These are phyloP conservation scores for Holotrichia oblita DNA, from an alignment of 1,140 invertebrate genomes.

Conservation along the genomic window DNA sequence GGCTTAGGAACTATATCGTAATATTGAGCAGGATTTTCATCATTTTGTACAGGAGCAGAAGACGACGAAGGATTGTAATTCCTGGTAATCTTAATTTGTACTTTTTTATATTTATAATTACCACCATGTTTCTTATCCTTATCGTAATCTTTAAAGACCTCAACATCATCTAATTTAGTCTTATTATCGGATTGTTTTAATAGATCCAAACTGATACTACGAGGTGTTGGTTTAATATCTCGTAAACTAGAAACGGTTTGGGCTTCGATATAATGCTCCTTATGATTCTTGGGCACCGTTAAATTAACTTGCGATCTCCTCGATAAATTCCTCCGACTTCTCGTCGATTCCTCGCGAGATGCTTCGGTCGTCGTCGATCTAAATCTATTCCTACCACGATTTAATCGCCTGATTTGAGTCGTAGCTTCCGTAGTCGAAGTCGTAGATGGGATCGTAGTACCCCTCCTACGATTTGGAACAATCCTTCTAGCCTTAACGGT, in stretches of 20 bases:
- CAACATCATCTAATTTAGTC: conserved; percentile 40
- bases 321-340: conserved; percentile 12
- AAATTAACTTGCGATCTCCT: neutral
- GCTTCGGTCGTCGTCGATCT: neutral
- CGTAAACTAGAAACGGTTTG: neutral
- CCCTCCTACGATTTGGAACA: neutral
- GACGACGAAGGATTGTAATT: neutral
- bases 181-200: conserved; percentile 6
- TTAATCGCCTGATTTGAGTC: neutral
- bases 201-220: conserved; percentile 24
- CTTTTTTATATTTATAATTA: conserved; percentile 45
- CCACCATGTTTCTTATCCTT: conserved; percentile 50
- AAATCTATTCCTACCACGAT: conserved; percentile 8
- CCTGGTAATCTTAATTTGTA: conserved; percentile 31
- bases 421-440: neutral
- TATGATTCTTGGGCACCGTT: conserved; percentile 6
- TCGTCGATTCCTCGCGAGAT: neutral
- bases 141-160: conserved; percentile 50
- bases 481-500: neutral
- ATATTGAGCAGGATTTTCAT: neutral
- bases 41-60: no score
- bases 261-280: neutral
- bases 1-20: conserved; percentile 51
- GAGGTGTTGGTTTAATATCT: conserved; percentile 14
- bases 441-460: neutral